phyloP scores from a whole-genome alignment of 2,113 vertebrate species.

The Diphyllodes magnificus region DNA sequence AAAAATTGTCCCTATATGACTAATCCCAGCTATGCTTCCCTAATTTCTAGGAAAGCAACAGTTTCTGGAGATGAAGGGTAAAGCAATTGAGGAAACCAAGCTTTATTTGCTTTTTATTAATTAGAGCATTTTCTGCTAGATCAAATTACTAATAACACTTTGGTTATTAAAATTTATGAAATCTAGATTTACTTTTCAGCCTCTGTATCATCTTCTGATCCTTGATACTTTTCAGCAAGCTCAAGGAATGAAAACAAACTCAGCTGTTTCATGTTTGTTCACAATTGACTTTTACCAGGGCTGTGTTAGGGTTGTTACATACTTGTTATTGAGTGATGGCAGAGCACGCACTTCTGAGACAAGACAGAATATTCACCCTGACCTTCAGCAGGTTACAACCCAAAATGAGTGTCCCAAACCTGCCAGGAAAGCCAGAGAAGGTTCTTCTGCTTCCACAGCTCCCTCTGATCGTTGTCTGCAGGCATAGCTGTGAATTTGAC shows the following conservation, averaged over 20 bases:
- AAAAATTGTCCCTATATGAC: conserved; percentile 1
- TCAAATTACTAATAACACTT: conserved; percentile 9
- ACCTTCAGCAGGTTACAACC: background rate
- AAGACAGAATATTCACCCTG: background rate
- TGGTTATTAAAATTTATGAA: background rate
- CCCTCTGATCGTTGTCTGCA: background rate
- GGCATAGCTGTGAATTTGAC: background rate
- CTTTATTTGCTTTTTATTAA: conserved; percentile 34
- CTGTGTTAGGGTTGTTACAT: background rate
- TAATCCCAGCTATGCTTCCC: background rate
- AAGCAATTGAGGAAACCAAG: background rate
- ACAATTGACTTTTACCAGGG: background rate
- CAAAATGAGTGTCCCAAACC: background rate
- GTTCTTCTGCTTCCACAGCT: background rate
- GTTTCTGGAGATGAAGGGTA: background rate
- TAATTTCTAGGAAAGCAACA: background rate
- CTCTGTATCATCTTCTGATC: background rate
- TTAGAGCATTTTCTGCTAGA: background rate
- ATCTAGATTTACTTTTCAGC: background rate
- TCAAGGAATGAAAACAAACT: conserved; percentile 30
- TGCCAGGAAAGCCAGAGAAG: background rate
- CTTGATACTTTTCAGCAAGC: background rate
- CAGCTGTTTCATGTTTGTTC: background rate
- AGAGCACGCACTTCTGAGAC: background rate
- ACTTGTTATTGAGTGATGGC: background rate